Conservation (phyloP, 2,888 invertebrate genomes). For the Epirrhoe tristata region DNA sequence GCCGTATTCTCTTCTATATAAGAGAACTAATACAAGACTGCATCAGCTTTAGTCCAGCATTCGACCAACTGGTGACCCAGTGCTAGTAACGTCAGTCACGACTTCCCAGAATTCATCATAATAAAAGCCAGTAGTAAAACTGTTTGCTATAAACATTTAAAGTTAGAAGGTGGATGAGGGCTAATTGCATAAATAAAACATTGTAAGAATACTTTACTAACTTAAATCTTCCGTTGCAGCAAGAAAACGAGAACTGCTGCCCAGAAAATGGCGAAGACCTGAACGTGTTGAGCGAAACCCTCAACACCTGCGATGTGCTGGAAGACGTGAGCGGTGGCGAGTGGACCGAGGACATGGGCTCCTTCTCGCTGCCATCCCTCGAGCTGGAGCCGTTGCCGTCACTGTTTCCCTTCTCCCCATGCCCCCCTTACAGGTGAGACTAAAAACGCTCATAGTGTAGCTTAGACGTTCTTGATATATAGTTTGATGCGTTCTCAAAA, state of each 20-base stretch:
- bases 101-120: too few relatives aligned
- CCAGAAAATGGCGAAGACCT: slow-evolving; percentile 77
- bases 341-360: slow-evolving; percentile 93
- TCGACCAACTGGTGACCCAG: too few relatives aligned
- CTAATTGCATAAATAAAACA: too few relatives aligned
- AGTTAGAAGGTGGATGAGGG: too few relatives aligned
- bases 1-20: too few relatives aligned
- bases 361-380: slow-evolving; percentile 92
- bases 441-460: background rate
- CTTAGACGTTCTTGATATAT: too few relatives aligned
- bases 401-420: slow-evolving; percentile 94
- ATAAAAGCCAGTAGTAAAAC: too few relatives aligned
- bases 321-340: slow-evolving; percentile 78
- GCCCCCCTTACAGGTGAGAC: slow-evolving; percentile 91
- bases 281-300: slow-evolving; percentile 67
- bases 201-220: background rate
- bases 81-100: too few relatives aligned
- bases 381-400: slow-evolving; percentile 95
- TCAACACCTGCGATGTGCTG: slow-evolving; percentile 71
- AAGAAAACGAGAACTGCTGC: slow-evolving; percentile 78
- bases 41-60: too few relatives aligned
- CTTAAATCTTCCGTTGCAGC: slow-evolving; percentile 53
- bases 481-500: too few relatives aligned
- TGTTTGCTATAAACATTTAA: too few relatives aligned
- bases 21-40: too few relatives aligned